phyloP scores from a whole-genome alignment of 2,113 vertebrate species.

The Catharus fuscescens region DNA sequence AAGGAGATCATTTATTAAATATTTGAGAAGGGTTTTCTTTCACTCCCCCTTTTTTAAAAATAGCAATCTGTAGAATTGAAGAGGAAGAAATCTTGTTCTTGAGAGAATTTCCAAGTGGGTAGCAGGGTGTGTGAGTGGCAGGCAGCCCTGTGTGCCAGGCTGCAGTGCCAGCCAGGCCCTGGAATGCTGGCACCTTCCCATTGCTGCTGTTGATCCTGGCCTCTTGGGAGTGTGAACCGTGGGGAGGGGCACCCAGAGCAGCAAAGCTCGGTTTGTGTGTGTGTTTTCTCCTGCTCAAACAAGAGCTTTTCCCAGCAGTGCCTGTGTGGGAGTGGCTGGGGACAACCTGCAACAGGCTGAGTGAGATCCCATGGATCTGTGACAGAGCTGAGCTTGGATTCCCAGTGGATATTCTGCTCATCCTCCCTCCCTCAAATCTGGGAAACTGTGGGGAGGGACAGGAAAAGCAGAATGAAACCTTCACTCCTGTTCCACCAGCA shows the following conservation, averaged over 20 bases:
- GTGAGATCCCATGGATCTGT: accelerated
- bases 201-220: background rate
- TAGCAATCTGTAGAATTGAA: background rate
- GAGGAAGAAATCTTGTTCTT: background rate
- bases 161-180: accelerated
- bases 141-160: background rate
- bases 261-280: background rate
- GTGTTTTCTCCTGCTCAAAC: background rate
- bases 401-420: background rate
- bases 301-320: background rate
- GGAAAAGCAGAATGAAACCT: background rate
- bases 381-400: background rate
- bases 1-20: background rate
- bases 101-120: background rate
- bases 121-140: background rate
- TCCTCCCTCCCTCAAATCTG: background rate
- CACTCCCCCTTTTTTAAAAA: background rate
- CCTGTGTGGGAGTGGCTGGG: background rate
- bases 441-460: background rate
- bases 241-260: background rate
- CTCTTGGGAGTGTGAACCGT: background rate
- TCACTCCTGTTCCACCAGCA: background rate
- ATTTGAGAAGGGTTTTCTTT: background rate
- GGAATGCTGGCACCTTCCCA: background rate
- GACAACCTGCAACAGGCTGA: background rate